Evolutionary conservation across 1,140 invertebrate genomes (phyloP).

Genomic region (Cyclina sinensis): DNA sequence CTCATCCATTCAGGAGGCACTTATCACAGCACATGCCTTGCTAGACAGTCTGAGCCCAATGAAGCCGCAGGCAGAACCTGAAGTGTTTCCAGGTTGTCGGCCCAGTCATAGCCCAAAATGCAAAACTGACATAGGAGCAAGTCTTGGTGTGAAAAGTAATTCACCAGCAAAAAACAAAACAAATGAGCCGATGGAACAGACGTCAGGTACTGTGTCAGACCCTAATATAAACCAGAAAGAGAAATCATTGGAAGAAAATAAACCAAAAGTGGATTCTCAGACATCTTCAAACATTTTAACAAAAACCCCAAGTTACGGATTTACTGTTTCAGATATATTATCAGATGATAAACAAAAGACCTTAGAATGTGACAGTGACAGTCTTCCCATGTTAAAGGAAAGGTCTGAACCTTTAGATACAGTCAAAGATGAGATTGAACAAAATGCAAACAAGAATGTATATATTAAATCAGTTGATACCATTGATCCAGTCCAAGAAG

Average conservation of each 20-base stretch:
- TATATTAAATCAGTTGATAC: not conserved
- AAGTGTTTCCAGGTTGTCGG: not conserved
- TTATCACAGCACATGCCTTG: slow-evolving; percentile 39
- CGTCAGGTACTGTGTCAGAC: not conserved
- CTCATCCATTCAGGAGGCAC: slow-evolving; percentile 34
- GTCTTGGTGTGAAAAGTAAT: not conserved
- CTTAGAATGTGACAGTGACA: not conserved
- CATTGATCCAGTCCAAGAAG: not conserved
- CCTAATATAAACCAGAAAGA: not conserved
- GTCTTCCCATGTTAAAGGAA: not conserved
- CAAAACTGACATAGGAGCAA: not conserved
- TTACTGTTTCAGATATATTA: slow-evolving; percentile 17
- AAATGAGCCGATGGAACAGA: not conserved
- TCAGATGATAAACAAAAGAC: not conserved
- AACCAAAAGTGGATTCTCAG: not conserved
- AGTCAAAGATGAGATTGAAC: not conserved
- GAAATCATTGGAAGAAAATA: not conserved
- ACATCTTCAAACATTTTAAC: not conserved
- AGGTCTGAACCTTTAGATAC: not conserved
- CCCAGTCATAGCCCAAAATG: not conserved
- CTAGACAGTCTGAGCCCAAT: slow-evolving; percentile 55
- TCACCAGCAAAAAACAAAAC: not conserved
- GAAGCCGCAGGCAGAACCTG: not conserved
- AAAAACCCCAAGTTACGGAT: slow-evolving; percentile 33
- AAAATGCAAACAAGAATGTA: not conserved